A percentile compares a stretch with the other conserved stretches of the same genome.
Evolutionary conservation across 2,888 invertebrate species (phyloP).

Genomic region (Cryptosula pallasiana): DNA sequence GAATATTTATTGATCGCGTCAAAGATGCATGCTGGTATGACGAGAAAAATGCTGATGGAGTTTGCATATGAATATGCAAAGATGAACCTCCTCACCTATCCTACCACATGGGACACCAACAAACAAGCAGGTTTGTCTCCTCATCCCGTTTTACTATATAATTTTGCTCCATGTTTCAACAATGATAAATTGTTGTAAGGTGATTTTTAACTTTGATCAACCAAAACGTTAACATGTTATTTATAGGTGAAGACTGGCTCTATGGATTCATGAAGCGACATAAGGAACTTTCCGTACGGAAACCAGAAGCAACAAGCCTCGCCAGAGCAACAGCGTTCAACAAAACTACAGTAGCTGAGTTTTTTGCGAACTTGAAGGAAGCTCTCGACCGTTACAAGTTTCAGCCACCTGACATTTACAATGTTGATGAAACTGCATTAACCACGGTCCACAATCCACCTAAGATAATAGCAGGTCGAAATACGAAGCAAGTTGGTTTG

Average conservation of each 20-base stretch:
- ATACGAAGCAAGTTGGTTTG: slow-evolving; percentile 23
- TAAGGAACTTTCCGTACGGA: no score
- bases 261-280: slow-evolving; percentile 17
- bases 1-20: neutral
- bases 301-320: slow-evolving; percentile 28
- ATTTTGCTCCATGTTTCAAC: neutral
- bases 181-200: no score
- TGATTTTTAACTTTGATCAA: no score
- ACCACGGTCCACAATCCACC: slow-evolving; percentile 27
- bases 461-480: slow-evolving; percentile 24
- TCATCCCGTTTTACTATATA: neutral
- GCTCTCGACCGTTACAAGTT: neutral
- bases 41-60: neutral
- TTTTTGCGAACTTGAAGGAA: neutral
- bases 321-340: neutral
- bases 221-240: no score
- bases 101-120: neutral
- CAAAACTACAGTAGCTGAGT: neutral
- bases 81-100: neutral
- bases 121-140: neutral
- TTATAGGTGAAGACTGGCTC: slow-evolving; percentile 26
- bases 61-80: slow-evolving; percentile 12
- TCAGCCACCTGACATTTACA: slow-evolving; percentile 27
- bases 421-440: neutral
- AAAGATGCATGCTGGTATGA: neutral